Conservation (phyloP, 1,140 invertebrate species). For the Aradophagus sp. region DNA sequence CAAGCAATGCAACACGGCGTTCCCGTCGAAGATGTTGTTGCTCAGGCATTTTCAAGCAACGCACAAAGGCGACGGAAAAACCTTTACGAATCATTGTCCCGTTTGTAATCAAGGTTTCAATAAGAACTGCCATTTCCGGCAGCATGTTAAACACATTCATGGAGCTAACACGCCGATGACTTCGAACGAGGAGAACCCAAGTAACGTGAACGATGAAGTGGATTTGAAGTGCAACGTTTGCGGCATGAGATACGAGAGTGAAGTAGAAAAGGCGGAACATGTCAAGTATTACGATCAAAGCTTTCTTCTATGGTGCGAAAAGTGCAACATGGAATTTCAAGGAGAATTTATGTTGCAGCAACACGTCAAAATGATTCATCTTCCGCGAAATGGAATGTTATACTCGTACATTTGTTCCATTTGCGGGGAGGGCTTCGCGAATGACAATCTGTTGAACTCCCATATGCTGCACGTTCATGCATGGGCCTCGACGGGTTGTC, state of each 20-base stretch:
- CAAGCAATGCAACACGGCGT: slow-evolving; percentile 31
- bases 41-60: slow-evolving; percentile 31
- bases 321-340: slow-evolving; percentile 50
- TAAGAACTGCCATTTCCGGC: background rate
- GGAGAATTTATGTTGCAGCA: slow-evolving; percentile 55
- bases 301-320: slow-evolving; percentile 29
- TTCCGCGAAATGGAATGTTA: slow-evolving; percentile 4
- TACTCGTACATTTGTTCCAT: slow-evolving; percentile 43
- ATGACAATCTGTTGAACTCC: slow-evolving; percentile 52
- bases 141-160: slow-evolving; percentile 38
- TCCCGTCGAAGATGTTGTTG: slow-evolving; percentile 42
- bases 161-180: slow-evolving; percentile 6
- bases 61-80: background rate
- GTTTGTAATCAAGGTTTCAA: slow-evolving; percentile 33
- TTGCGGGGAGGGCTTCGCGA: slow-evolving; percentile 59
- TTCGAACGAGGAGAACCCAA: background rate
- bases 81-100: background rate
- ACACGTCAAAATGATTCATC: slow-evolving; percentile 59
- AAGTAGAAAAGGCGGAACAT: slow-evolving; percentile 46
- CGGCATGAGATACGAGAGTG: slow-evolving; percentile 53
- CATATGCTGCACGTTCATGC: slow-evolving; percentile 60
- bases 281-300: slow-evolving; percentile 48
- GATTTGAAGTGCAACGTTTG: slow-evolving; percentile 46
- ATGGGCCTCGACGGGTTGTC: slow-evolving; percentile 10
- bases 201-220: background rate